Percentiles rank a stretch among this genome's conserved stretches.
phyloP scores from a whole-genome alignment of 2,888 invertebrate species.

The Mayetiola destructor region DNA sequence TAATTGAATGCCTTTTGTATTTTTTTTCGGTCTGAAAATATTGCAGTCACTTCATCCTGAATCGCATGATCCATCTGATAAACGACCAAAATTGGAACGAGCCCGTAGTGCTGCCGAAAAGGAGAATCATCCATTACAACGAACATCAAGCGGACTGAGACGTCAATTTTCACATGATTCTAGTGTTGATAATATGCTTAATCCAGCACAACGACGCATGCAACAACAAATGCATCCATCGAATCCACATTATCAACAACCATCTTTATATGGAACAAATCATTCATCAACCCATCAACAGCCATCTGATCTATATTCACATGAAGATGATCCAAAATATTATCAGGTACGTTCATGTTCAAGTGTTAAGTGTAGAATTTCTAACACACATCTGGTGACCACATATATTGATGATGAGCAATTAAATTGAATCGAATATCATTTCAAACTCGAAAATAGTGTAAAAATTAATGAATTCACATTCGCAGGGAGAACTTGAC shows the following conservation, averaged over 20 bases:
- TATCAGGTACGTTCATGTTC: constrained; percentile 34
- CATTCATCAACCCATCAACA: constrained; percentile 23
- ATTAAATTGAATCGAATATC: no score
- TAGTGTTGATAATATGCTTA: constrained; percentile 34
- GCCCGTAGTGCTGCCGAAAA: constrained; percentile 79
- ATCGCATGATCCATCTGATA: constrained; percentile 44
- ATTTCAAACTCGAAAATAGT: neutral
- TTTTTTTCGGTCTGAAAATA: neutral
- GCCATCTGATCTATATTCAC: constrained; percentile 32
- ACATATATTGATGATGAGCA: no score
- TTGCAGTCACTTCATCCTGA: constrained; percentile 28
- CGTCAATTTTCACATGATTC: constrained; percentile 77
- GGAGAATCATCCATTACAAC: constrained; percentile 64
- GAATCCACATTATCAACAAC: constrained; percentile 24
- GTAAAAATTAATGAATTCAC: neutral
- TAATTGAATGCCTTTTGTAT: neutral
- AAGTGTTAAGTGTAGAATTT: neutral
- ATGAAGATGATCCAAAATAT: constrained; percentile 48
- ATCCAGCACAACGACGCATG: constrained; percentile 30
- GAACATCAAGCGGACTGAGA: constrained; percentile 58
- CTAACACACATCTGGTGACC: neutral
- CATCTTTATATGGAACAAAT: constrained; percentile 20
- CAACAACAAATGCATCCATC: constrained; percentile 21
- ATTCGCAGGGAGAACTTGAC: constrained; percentile 53
- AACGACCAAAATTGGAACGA: constrained; percentile 71